Conservation (phyloP, 1,140 invertebrate species). For the Saxidomus purpurata region DNA sequence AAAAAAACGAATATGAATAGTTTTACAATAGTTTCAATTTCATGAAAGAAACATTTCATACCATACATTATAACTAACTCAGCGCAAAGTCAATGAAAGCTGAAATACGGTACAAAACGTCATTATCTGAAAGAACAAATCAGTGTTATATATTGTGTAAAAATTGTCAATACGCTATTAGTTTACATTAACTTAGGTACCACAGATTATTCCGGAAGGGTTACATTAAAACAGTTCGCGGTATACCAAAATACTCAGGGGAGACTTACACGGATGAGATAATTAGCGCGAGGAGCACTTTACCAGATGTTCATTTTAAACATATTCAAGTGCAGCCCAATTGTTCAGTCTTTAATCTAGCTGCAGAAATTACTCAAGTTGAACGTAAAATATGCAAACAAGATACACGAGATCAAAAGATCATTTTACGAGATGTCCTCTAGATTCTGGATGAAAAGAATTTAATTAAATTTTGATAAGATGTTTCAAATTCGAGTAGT, state of each 20-base stretch:
- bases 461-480: slow-evolving; percentile 26
- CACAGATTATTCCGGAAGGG: too few species aligned
- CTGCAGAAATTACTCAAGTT: slow-evolving; percentile 1
- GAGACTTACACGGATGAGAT: too few species aligned
- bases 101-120: too few species aligned
- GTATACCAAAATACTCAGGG: too few species aligned
- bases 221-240: too few species aligned
- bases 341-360: not conserved
- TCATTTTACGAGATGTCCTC: not conserved
- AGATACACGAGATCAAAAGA: slow-evolving; percentile 8
- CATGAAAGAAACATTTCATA: not conserved
- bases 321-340: not conserved
- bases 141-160: too few species aligned
- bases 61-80: too few species aligned
- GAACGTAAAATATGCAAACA: slow-evolving; percentile 36
- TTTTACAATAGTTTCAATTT: not conserved
- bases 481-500: slow-evolving; percentile 16
- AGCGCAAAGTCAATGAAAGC: too few species aligned
- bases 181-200: too few species aligned
- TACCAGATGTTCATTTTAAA: slow-evolving; percentile 3
- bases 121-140: too few species aligned
- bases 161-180: too few species aligned
- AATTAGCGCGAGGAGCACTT: not conserved
- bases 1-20: slow-evolving; percentile 53
- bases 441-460: not conserved